phyloP scores from a whole-genome alignment of 2,113 vertebrate genomes.

The Muntiacus reevesi region DNA sequence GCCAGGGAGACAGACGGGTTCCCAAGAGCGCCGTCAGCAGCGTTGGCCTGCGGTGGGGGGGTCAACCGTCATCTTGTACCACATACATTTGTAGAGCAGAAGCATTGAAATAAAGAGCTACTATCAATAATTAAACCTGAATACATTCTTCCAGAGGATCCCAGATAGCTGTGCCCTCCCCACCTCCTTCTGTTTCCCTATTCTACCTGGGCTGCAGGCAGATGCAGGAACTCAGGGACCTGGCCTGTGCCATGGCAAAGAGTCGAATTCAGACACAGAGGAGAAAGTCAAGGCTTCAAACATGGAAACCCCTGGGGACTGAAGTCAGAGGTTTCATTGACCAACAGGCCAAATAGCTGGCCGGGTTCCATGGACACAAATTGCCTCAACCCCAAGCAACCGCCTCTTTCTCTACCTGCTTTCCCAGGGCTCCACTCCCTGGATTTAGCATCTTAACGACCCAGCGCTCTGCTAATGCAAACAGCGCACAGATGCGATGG shows the following conservation, averaged over 20 bases:
- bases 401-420: not conserved
- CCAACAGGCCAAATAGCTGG: not conserved
- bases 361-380: slow-evolving; percentile 31
- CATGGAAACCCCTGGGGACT: not conserved
- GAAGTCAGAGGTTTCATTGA: slow-evolving; percentile 11
- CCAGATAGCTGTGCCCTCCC: not conserved
- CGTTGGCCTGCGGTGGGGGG: fast-evolving
- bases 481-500: fast-evolving
- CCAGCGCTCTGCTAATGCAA: fast-evolving
- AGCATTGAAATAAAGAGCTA: not conserved
- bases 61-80: too few relatives aligned
- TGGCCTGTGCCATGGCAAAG: not conserved
- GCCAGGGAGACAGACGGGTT: fast-evolving
- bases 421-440: not conserved
- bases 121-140: not conserved
- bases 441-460: not conserved
- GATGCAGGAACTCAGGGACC: not conserved
- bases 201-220: not conserved
- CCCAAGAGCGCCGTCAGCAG: fast-evolving
- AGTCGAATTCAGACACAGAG: not conserved
- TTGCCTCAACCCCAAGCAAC: not conserved
- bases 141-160: not conserved
- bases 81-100: not conserved
- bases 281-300: not conserved
- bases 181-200: not conserved